Evolutionary conservation across 1,140 invertebrate genomes (phyloP).

Genomic region (Paracyclopina nana): DNA sequence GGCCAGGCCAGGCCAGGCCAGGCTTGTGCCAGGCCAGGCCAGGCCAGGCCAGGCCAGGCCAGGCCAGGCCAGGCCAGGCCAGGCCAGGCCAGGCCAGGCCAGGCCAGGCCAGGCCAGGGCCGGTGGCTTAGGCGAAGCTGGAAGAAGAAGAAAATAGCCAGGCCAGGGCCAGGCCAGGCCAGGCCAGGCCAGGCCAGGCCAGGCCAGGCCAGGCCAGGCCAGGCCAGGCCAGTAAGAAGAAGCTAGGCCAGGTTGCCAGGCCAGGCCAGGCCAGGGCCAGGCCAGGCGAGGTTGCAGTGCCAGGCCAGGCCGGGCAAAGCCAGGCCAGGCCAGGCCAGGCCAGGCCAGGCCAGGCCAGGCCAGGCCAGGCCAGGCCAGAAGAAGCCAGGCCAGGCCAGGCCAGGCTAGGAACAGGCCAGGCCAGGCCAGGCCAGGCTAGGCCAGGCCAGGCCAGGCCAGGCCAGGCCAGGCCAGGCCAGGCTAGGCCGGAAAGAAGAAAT

Average conservation of each 20-base stretch:
- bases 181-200: slow-evolving; percentile 21
- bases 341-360: slow-evolving; percentile 18
- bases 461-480: slow-evolving; percentile 21
- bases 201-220: slow-evolving; percentile 20
- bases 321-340: slow-evolving; percentile 19
- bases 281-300: too few relatives aligned
- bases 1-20: slow-evolving; percentile 18
- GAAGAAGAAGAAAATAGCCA: slow-evolving; percentile 15
- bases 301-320: slow-evolving; percentile 21
- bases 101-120: slow-evolving; percentile 20
- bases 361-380: slow-evolving; percentile 14
- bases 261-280: slow-evolving; percentile 20
- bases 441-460: slow-evolving; percentile 21
- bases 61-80: slow-evolving; percentile 20
- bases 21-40: slow-evolving; percentile 17
- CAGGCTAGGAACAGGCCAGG: too few relatives aligned
- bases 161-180: slow-evolving; percentile 20
- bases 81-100: slow-evolving; percentile 18
- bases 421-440: slow-evolving; percentile 21
- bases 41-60: slow-evolving; percentile 18
- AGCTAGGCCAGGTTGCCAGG: too few relatives aligned
- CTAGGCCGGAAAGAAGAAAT: too few relatives aligned
- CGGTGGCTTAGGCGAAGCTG: slow-evolving; percentile 19
- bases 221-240: slow-evolving; percentile 20
- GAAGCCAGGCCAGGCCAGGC: slow-evolving; percentile 21